phyloP scores from a whole-genome alignment of 2,797 vertebrate species.

The Kryptolebias ocellatus region DNA sequence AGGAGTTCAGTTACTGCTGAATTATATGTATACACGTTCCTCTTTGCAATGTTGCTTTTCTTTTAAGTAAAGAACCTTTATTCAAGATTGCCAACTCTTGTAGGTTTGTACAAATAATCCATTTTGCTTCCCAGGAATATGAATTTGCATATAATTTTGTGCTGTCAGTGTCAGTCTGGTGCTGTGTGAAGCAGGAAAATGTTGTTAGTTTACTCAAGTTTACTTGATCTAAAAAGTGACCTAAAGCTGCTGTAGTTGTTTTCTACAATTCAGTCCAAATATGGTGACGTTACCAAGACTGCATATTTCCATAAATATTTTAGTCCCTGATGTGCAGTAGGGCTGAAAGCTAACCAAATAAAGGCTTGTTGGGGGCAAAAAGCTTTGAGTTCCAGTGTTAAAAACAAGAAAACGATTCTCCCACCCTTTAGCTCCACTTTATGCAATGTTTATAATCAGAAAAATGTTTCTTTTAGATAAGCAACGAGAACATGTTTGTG shows the following conservation, averaged over 20 bases:
- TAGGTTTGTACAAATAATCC: neutral
- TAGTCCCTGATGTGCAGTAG: neutral
- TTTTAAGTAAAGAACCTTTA: neutral
- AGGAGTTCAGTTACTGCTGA: too few relatives aligned
- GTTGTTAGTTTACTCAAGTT: neutral
- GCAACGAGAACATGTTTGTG: too few relatives aligned
- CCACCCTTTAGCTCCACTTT: too few relatives aligned
- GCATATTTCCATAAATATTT: neutral
- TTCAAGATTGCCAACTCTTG: neutral
- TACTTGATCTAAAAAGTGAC: neutral
- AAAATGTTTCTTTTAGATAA: too few relatives aligned
- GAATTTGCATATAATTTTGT: neutral
- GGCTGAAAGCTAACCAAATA: neutral
- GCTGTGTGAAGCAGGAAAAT: too few relatives aligned
- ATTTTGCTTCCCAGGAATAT: conserved; percentile 3
- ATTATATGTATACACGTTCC: too few relatives aligned
- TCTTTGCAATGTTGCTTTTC: neutral
- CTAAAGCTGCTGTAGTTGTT: neutral
- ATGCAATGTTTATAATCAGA: too few relatives aligned
- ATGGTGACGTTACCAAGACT: neutral
- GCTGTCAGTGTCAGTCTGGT: too few relatives aligned
- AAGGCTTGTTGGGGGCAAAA: neutral
- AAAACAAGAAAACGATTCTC: too few relatives aligned
- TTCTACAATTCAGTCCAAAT: neutral
- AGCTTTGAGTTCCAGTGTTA: too few relatives aligned